Percentiles rank a stretch among this genome's conserved stretches.
These are phyloP conservation scores for Eristalis arbustorum DNA, from an alignment of 2,888 invertebrate species.

Conservation along the genomic window DNA sequence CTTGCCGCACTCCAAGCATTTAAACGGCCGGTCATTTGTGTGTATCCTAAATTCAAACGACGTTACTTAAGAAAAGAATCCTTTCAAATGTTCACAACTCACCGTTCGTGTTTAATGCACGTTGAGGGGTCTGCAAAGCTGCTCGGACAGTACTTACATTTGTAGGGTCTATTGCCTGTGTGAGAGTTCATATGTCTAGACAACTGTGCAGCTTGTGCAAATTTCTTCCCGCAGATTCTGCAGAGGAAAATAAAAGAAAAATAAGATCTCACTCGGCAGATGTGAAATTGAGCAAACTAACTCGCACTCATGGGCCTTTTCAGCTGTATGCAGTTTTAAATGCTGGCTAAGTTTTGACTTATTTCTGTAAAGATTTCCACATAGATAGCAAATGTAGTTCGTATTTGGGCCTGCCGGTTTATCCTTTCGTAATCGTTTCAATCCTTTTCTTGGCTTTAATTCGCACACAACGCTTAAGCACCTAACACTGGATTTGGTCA, in stretches of 20 bases:
- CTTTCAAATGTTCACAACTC: neutral
- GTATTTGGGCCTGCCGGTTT: conserved; percentile 1
- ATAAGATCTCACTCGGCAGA: neutral
- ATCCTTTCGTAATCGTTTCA: neutral
- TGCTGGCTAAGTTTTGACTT: conserved; percentile 79
- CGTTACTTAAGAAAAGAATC: neutral
- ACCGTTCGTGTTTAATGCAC: conserved; percentile 80
- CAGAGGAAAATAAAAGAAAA: neutral
- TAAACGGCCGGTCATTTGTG: conserved; percentile 77
- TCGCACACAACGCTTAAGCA: neutral
- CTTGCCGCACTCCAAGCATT: conserved; percentile 75
- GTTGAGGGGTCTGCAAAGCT: conserved; percentile 80
- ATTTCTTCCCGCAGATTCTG: conserved; percentile 78
- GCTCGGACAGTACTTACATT: conserved; percentile 78
- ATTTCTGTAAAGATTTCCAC: conserved; percentile 79
- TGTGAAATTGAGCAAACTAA: conserved; percentile 70
- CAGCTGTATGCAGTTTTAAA: conserved; percentile 78
- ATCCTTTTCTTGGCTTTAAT: neutral
- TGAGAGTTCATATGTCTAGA: conserved; percentile 80
- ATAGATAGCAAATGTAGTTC: conserved; percentile 78
- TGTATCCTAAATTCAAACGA: conserved; percentile 73
- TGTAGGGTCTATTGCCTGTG: conserved; percentile 79
- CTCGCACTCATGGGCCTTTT: conserved; percentile 80
- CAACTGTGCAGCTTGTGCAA: conserved; percentile 79
- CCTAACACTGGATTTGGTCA: neutral